A percentile compares a stretch with the other conserved stretches of the same genome.
Conservation (phyloP, 2,797 vertebrate genomes). For the Hirundo rustica region DNA sequence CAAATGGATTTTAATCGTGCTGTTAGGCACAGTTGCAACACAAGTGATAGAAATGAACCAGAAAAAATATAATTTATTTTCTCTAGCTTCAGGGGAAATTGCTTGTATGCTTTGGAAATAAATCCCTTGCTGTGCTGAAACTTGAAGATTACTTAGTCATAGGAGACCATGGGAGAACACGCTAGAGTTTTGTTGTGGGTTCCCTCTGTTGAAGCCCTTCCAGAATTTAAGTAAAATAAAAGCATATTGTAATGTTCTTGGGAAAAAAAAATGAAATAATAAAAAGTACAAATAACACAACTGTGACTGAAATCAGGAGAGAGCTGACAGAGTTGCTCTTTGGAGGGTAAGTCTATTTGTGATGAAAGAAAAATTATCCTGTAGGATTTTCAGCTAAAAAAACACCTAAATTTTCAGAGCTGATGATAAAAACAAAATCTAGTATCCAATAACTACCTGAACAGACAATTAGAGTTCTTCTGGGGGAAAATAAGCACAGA, state of each 20-base stretch:
- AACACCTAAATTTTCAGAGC: not conserved
- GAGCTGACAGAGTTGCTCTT: not conserved
- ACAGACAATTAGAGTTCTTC: not conserved
- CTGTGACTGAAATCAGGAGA: not conserved
- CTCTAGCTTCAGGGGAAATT: slow-evolving; percentile 3
- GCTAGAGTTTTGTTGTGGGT: not conserved
- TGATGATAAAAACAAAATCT: not conserved
- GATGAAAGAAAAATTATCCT: not conserved
- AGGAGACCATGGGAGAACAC: not conserved
- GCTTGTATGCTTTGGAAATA: slow-evolving; percentile 35
- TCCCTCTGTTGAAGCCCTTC: not conserved
- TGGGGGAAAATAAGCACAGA: not conserved
- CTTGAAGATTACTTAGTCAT: not conserved
- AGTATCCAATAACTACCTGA: not conserved
- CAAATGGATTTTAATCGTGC: not conserved
- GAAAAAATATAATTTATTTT: slow-evolving; percentile 18
- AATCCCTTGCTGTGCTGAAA: slow-evolving; percentile 20
- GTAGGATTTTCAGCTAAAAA: not conserved
- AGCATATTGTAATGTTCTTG: not conserved
- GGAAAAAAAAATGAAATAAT: not conserved
- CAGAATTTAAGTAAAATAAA: not conserved
- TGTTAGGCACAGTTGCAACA: slow-evolving; percentile 1
- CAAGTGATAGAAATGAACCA: slow-evolving; percentile 4
- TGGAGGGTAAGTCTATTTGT: not conserved
- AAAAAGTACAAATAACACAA: not conserved